These are phyloP conservation scores for Falcaria lacertinaria DNA, from an alignment of 2,888 invertebrate genomes.

Conservation along the genomic window DNA sequence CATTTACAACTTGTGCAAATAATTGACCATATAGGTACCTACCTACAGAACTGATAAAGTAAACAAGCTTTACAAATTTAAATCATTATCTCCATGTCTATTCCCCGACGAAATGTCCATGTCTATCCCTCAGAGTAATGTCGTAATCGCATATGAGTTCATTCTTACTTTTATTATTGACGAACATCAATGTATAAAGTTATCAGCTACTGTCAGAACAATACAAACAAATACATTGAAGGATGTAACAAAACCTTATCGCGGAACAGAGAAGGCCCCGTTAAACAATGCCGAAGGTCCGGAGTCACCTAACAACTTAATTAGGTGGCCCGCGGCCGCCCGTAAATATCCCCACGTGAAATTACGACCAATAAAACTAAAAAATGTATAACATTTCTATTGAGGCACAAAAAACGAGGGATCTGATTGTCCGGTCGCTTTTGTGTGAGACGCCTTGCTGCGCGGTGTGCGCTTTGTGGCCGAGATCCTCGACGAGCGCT, in stretches of 20 bases:
- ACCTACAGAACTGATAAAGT: background rate
- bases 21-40: background rate
- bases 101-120: no score
- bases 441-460: constrained; percentile 72
- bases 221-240: constrained; percentile 46
- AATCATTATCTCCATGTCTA: no score
- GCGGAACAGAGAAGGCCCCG: constrained; percentile 54
- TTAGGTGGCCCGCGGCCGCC: constrained; percentile 74
- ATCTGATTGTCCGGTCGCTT: constrained; percentile 71
- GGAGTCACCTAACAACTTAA: constrained; percentile 76
- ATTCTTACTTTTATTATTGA: constrained; percentile 13
- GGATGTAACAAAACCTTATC: constrained; percentile 56
- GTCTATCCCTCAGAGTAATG: no score
- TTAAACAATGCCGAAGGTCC: constrained; percentile 69
- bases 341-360: constrained; percentile 77
- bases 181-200: constrained; percentile 35
- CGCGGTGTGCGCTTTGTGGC: constrained; percentile 35
- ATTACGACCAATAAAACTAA: constrained; percentile 77
- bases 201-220: constrained; percentile 63
- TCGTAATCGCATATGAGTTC: background rate
- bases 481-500: constrained; percentile 26
- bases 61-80: background rate
- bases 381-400: constrained; percentile 79
- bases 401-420: constrained; percentile 72
- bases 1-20: background rate